A percentile compares a stretch with the other conserved stretches of the same genome.
phyloP scores from a whole-genome alignment of 2,888 invertebrate genomes.

The Hofmannophila pseudospretella region DNA sequence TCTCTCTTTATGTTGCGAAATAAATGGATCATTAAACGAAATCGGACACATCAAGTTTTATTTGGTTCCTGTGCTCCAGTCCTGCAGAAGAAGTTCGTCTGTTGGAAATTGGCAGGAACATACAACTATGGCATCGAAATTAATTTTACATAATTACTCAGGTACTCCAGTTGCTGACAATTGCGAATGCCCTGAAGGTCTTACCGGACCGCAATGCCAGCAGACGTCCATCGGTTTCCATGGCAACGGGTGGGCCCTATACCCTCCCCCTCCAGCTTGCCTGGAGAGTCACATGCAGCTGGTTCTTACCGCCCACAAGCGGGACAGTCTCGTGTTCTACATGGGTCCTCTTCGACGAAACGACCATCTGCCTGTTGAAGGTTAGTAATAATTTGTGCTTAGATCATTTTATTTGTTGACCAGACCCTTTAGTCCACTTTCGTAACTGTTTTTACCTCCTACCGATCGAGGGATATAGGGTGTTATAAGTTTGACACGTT shows the following conservation, averaged over 20 bases:
- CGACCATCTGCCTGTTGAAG: slow-evolving; percentile 80
- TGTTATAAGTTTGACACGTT: too few relatives aligned
- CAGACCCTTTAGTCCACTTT: too few relatives aligned
- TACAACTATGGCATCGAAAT: too few relatives aligned
- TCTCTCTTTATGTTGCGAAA: too few relatives aligned
- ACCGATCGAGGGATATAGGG: too few relatives aligned
- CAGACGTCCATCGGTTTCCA: slow-evolving; percentile 91
- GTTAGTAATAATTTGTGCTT: slow-evolving; percentile 55
- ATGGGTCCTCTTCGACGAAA: slow-evolving; percentile 88
- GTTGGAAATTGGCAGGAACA: neutral
- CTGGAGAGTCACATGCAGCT: slow-evolving; percentile 89
- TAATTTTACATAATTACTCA: slow-evolving; percentile 17
- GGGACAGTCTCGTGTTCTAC: slow-evolving; percentile 93
- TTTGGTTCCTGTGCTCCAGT: too few relatives aligned
- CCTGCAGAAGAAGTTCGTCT: neutral
- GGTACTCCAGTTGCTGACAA: slow-evolving; percentile 79
- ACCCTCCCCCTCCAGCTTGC: slow-evolving; percentile 91
- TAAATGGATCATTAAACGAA: too few relatives aligned
- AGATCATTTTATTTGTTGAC: too few relatives aligned
- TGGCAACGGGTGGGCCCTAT: slow-evolving; percentile 96
- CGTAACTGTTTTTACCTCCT: too few relatives aligned
- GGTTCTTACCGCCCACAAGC: slow-evolving; percentile 86
- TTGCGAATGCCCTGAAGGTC: slow-evolving; percentile 89
- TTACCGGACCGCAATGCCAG: slow-evolving; percentile 94
- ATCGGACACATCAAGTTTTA: too few relatives aligned